Evolutionary conservation across 2,888 invertebrate genomes (phyloP).

Genomic region (Agonopterix alstromeriana): DNA sequence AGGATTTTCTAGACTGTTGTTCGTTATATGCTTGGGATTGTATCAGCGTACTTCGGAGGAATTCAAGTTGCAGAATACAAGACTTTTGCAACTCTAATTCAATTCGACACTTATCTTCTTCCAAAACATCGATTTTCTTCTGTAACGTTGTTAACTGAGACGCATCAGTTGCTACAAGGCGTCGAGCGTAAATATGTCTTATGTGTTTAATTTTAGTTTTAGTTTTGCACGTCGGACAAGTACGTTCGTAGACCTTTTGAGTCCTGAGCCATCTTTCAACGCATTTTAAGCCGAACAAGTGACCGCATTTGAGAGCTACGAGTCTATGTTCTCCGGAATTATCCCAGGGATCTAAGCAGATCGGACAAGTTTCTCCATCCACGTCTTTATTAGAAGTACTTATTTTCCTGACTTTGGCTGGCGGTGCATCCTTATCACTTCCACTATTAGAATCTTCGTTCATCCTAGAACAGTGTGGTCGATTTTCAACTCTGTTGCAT

Average conservation of each 20-base stretch:
- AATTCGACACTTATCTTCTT: constrained; percentile 74
- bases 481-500: not conserved
- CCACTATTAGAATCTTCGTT: not conserved
- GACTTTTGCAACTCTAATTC: constrained; percentile 78
- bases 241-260: constrained; percentile 70
- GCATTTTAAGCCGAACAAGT: constrained; percentile 91
- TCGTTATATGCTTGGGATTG: constrained; percentile 44
- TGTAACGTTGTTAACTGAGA: constrained; percentile 83
- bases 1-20: constrained; percentile 27
- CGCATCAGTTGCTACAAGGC: constrained; percentile 86
- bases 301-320: constrained; percentile 92
- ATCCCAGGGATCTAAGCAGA: constrained; percentile 93
- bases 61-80: constrained; percentile 42
- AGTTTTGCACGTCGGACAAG: constrained; percentile 93
- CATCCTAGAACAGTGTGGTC: not conserved
- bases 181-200: constrained; percentile 86
- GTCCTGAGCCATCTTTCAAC: constrained; percentile 84
- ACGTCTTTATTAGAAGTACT: constrained; percentile 25
- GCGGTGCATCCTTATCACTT: constrained; percentile 19
- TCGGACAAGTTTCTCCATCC: constrained; percentile 85
- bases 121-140: constrained; percentile 75
- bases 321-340: constrained; percentile 91
- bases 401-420: constrained; percentile 44
- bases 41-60: constrained; percentile 39
- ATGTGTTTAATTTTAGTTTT: constrained; percentile 82